phyloP scores from a whole-genome alignment of 2,113 vertebrate species.

The Argyrosomus japonicus region DNA sequence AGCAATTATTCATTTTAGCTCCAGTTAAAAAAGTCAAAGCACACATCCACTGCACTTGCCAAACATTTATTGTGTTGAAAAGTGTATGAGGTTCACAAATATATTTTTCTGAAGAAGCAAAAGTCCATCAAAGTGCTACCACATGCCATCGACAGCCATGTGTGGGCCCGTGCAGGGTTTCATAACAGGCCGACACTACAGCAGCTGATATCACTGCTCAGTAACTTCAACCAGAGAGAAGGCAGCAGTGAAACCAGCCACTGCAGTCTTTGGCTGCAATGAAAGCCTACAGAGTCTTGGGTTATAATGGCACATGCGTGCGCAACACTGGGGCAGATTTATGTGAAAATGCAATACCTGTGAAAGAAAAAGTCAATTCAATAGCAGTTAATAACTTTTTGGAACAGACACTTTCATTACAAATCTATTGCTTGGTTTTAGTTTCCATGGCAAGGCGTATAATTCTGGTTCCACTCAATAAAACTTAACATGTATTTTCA shows the following conservation, averaged over 20 bases:
- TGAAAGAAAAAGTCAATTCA: slow-evolving; percentile 60
- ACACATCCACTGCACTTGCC: slow-evolving; percentile 63
- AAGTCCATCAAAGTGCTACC: slow-evolving; percentile 60
- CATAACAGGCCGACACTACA: slow-evolving; percentile 18
- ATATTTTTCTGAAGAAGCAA: slow-evolving; percentile 68
- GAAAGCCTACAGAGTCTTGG: slow-evolving; percentile 22
- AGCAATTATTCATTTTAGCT: background rate
- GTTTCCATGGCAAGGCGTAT: slow-evolving; percentile 37
- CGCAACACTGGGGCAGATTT: slow-evolving; percentile 38
- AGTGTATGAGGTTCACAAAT: slow-evolving; percentile 77
- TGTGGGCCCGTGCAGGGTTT: slow-evolving; percentile 43
- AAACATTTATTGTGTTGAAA: slow-evolving; percentile 84
- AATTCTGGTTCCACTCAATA: slow-evolving; percentile 31
- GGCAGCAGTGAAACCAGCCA: slow-evolving; percentile 25
- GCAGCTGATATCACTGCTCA: slow-evolving; percentile 34
- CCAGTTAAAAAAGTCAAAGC: background rate
- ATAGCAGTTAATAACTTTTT: slow-evolving; percentile 48
- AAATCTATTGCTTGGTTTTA: slow-evolving; percentile 43
- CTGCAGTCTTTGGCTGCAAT: slow-evolving; percentile 25
- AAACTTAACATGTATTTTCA: slow-evolving; percentile 43
- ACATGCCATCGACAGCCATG: slow-evolving; percentile 49
- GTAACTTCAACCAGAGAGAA: slow-evolving; percentile 20
- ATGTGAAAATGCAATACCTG: slow-evolving; percentile 69
- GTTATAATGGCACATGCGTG: slow-evolving; percentile 59
- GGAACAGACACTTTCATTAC: slow-evolving; percentile 45